Percentiles rank a stretch among this genome's conserved stretches.
Conservation (phyloP, 2,888 invertebrate genomes). For the Oscheius myriophilus region DNA sequence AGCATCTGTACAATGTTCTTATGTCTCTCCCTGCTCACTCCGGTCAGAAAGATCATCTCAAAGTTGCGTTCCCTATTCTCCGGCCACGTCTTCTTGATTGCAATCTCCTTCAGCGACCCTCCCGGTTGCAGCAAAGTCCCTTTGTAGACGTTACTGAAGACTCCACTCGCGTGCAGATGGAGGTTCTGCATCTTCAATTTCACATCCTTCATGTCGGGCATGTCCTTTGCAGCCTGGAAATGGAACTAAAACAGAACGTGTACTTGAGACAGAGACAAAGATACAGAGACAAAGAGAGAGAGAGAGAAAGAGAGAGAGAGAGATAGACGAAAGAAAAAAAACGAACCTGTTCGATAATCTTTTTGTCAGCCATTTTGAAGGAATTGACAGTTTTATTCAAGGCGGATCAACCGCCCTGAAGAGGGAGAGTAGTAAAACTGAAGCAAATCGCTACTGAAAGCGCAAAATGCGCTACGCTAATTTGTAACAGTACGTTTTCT, state of each 20-base stretch:
- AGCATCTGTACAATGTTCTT: slow-evolving; percentile 59
- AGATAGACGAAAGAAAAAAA: neutral
- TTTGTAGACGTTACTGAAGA: slow-evolving; percentile 50
- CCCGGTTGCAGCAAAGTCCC: slow-evolving; percentile 39
- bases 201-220: slow-evolving; percentile 41
- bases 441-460: no score
- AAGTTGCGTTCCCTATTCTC: slow-evolving; percentile 44
- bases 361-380: slow-evolving; percentile 14
- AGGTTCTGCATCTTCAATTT: slow-evolving; percentile 40
- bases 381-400: neutral
- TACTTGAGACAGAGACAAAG: no score
- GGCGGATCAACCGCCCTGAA: no score
- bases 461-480: no score
- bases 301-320: neutral
- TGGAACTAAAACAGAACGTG: no score
- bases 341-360: slow-evolving; percentile 14
- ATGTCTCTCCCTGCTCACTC: slow-evolving; percentile 47
- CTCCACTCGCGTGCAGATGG: slow-evolving; percentile 46
- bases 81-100: slow-evolving; percentile 64
- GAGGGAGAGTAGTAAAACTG: no score
- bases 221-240: slow-evolving; percentile 41
- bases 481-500: no score
- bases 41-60: slow-evolving; percentile 50
- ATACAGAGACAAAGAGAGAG: no score
- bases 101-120: slow-evolving; percentile 47